Evolutionary conservation across 1,140 invertebrate genomes (phyloP).

Genomic region (Calosoma granatense): DNA sequence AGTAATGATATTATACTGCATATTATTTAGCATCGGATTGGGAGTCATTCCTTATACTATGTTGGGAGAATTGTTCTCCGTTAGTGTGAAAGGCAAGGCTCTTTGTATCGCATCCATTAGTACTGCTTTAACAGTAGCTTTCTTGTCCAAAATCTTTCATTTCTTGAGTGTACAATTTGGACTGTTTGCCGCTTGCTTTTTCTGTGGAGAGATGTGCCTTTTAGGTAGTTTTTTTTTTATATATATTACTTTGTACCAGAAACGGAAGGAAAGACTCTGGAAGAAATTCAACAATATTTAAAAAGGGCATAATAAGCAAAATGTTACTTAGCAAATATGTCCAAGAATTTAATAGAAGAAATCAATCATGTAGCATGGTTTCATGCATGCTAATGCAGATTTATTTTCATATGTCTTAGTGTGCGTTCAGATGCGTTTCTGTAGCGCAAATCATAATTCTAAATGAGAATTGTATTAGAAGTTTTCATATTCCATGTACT

Average conservation of each 20-base stretch:
- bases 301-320: constrained; percentile 51
- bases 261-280: constrained; percentile 76
- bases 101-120: constrained; percentile 18
- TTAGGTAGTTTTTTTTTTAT: constrained; percentile 65
- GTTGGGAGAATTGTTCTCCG: constrained; percentile 26
- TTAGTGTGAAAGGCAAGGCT: constrained; percentile 26
- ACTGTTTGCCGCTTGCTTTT: constrained; percentile 62
- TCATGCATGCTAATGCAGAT: too few relatives aligned
- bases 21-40: constrained; percentile 53
- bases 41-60: constrained; percentile 43
- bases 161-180: constrained; percentile 44
- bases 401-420: too few relatives aligned
- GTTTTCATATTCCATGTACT: too few relatives aligned
- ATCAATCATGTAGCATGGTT: too few relatives aligned
- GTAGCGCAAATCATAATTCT: too few relatives aligned
- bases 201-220: constrained; percentile 63
- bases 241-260: constrained; percentile 73
- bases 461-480: too few relatives aligned
- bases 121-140: constrained; percentile 20
- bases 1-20: constrained; percentile 51
- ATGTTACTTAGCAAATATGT: too few relatives aligned
- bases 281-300: constrained; percentile 73
- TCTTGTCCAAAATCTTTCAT: constrained; percentile 31
- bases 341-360: too few relatives aligned
- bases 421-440: too few relatives aligned